Evolutionary conservation across 2,113 vertebrate species (phyloP), one percentile per base, ranked within the genome.

Genomic region (Danionella cerebrum): DNA sequence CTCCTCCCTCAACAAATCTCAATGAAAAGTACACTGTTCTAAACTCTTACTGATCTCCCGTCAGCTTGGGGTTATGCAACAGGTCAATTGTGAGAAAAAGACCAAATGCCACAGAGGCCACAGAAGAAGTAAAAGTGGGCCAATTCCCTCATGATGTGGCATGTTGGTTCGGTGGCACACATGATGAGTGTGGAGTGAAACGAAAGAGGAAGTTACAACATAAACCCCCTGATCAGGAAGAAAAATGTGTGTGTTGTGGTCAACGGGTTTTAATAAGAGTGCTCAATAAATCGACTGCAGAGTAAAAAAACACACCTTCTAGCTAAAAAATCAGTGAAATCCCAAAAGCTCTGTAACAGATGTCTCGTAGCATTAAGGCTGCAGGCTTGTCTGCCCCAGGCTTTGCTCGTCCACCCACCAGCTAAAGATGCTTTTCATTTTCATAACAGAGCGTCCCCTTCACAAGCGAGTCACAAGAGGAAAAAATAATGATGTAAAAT

Each of bases 391-490:
- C n/a, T n/a, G 76, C 74, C 69, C 68, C 54, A 76, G 79, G 76
- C 76, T 48, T 71, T 44, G 73, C 44, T 57, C 67, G 68, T 51
- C 14, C 58, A 29, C 42, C 4, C 33, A 41, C 27, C 57, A 62
- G 74, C 35, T 72, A 66, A 71, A 70, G 54, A 18, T 29, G 18
- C n/a, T 71, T 78, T 81, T 39, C 65, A 76, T 81, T 72, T 76
- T 80, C 52, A 82, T 55, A 69, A 48, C 38, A 55, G 72, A 44
- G 60, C 67, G 76, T 80, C 82, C 41, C 45, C 45, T 38, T 67
- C 4, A 31, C 69, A 45, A 69, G 48, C 47, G 53, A 53, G 78
- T 38, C 14, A 53, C 60, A 3, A 6, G 52, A 42, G 19, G 4
- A 42, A 39, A 50, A 66, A 63, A 72, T 67, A 65, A 11, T 53